These are phyloP conservation scores for Rousettus madagascariensis DNA, from an alignment of 2,797 vertebrate genomes.

Conservation along the genomic window DNA sequence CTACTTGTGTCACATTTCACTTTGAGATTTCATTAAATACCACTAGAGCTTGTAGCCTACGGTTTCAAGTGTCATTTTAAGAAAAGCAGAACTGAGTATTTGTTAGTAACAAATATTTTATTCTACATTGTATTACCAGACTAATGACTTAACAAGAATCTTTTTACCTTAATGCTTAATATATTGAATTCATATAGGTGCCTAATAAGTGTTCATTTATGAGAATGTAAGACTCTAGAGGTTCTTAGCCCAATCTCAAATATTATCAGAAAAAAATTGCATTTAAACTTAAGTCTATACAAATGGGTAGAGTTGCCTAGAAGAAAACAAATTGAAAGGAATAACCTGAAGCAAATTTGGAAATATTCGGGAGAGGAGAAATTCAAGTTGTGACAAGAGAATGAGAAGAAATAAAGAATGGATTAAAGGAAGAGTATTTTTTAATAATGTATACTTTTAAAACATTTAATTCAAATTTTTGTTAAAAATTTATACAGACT, in stretches of 20 bases:
- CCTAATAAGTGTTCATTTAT: neutral
- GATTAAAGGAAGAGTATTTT: slow-evolving; percentile 15
- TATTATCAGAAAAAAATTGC: slow-evolving; percentile 19
- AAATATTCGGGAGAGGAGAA: slow-evolving; percentile 13
- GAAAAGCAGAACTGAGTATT: slow-evolving; percentile 1
- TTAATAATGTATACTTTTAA: neutral
- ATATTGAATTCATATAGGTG: neutral
- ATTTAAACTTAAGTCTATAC: slow-evolving; percentile 23
- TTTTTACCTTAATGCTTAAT: slow-evolving; percentile 16
- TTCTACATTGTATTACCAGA: neutral
- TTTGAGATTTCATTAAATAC: neutral
- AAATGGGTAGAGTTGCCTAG: neutral
- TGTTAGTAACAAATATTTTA: neutral
- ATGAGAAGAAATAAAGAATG: neutral
- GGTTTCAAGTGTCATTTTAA: slow-evolving; percentile 1
- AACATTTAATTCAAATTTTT: slow-evolving; percentile 11
- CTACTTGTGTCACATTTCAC: neutral
- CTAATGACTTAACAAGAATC: neutral
- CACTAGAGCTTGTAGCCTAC: neutral
- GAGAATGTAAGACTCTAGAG: neutral
- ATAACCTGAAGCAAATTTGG: slow-evolving; percentile 39
- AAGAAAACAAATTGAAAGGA: slow-evolving; percentile 28
- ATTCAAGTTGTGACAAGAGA: slow-evolving; percentile 9
- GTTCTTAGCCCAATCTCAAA: slow-evolving; percentile 1
- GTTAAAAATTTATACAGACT: neutral